Conservation (phyloP, 2,888 invertebrate species). For the Sinohyriopsis cumingii region DNA sequence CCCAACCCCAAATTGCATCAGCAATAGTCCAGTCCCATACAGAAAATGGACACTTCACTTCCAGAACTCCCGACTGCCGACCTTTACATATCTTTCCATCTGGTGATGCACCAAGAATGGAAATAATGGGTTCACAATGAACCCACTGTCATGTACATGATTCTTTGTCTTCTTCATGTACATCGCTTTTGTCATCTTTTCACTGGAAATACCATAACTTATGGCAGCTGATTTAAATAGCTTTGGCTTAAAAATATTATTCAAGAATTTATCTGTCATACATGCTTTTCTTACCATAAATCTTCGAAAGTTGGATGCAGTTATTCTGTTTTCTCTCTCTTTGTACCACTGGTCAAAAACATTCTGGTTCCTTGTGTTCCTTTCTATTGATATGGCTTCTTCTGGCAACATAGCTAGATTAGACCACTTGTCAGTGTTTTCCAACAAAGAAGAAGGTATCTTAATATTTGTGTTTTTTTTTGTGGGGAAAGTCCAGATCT, state of each 20-base stretch:
- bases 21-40: too few species aligned
- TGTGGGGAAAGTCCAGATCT: too few species aligned
- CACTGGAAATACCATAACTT: conserved; percentile 13
- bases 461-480: too few species aligned
- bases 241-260: not conserved
- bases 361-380: conserved; percentile 13
- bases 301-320: conserved; percentile 21
- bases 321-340: conserved; percentile 9
- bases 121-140: conserved; percentile 22
- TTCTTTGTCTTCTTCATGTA: conserved; percentile 14
- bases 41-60: too few species aligned
- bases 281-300: not conserved
- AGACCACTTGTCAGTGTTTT: too few species aligned
- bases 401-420: not conserved
- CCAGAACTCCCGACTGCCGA: too few species aligned
- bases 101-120: conserved; percentile 13
- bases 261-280: too few species aligned
- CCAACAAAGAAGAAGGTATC: too few species aligned
- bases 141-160: conserved; percentile 32
- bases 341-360: conserved; percentile 7
- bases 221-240: conserved; percentile 13
- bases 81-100: too few species aligned
- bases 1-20: too few species aligned
- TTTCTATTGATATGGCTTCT: conserved; percentile 1
- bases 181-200: not conserved